phyloP scores from a whole-genome alignment of 2,113 vertebrate genomes.

The Petroica traversi region DNA sequence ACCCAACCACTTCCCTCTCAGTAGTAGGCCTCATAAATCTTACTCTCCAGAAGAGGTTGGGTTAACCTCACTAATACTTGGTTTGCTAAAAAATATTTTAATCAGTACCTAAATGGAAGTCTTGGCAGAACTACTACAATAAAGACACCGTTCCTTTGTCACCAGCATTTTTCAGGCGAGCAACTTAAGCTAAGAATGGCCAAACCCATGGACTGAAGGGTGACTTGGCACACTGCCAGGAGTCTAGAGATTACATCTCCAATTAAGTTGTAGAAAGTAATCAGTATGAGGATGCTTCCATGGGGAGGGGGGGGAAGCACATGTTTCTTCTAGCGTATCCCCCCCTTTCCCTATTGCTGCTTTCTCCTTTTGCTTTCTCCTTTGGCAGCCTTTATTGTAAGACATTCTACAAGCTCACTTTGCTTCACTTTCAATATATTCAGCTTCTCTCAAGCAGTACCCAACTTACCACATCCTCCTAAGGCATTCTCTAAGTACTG shows the following conservation, averaged over 20 bases:
- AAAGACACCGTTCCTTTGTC: neutral
- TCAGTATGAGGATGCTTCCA: neutral
- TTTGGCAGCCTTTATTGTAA: neutral
- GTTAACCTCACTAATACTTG: constrained; percentile 26
- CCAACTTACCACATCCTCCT: neutral
- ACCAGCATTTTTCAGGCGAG: neutral
- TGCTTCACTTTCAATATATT: neutral
- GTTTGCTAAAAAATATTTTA: neutral
- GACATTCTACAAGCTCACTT: neutral
- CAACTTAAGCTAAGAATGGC: neutral
- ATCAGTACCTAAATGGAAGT: neutral
- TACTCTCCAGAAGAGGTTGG: neutral
- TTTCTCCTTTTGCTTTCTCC: neutral
- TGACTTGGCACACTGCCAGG: neutral
- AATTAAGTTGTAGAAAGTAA: neutral
- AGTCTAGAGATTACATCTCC: neutral
- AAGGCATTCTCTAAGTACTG: neutral
- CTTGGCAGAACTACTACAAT: neutral
- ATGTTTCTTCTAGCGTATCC: neutral
- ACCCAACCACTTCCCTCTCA: neutral
- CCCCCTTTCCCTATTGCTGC: neutral
- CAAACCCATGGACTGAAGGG: neutral
- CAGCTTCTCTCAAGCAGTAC: neutral
- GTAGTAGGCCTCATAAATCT: constrained; percentile 21
- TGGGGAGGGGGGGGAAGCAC: neutral